Conservation (phyloP, 2,888 invertebrate species). For the Matsumyia berberina region DNA sequence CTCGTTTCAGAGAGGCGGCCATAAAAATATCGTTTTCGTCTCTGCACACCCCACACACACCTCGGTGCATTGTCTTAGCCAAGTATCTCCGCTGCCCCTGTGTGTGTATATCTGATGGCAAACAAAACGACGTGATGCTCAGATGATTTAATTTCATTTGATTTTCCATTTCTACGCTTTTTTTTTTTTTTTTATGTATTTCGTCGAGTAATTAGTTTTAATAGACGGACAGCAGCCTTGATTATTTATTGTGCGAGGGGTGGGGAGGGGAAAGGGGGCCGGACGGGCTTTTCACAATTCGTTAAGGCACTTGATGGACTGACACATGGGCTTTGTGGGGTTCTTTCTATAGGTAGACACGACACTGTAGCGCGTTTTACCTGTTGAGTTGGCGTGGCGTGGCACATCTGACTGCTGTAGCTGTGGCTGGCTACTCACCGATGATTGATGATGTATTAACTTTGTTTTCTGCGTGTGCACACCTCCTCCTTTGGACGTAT, state of each 20-base stretch:
- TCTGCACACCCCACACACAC: constrained; percentile 13
- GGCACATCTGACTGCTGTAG: constrained; percentile 65
- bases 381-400: constrained; percentile 71
- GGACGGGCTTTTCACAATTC: constrained; percentile 62
- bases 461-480: constrained; percentile 76
- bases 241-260: constrained; percentile 62
- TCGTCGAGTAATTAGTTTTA: constrained; percentile 76
- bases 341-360: constrained; percentile 8
- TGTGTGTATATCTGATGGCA: constrained; percentile 30
- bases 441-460: constrained; percentile 77
- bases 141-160: constrained; percentile 76
- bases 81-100: background rate
- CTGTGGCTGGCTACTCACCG: constrained; percentile 59
- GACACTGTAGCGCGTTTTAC: constrained; percentile 24
- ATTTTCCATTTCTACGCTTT: constrained; percentile 48
- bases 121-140: constrained; percentile 73
- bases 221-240: constrained; percentile 75
- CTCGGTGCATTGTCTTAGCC: constrained; percentile 39
- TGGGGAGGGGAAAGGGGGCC: constrained; percentile 16
- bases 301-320: constrained; percentile 65
- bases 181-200: constrained; percentile 56
- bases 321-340: constrained; percentile 59
- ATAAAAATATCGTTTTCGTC: constrained; percentile 15
- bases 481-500: constrained; percentile 74
- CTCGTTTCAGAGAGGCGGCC: constrained; percentile 11